Conservation (phyloP, 1,140 invertebrate genomes). For the Atta cephalotes region DNA sequence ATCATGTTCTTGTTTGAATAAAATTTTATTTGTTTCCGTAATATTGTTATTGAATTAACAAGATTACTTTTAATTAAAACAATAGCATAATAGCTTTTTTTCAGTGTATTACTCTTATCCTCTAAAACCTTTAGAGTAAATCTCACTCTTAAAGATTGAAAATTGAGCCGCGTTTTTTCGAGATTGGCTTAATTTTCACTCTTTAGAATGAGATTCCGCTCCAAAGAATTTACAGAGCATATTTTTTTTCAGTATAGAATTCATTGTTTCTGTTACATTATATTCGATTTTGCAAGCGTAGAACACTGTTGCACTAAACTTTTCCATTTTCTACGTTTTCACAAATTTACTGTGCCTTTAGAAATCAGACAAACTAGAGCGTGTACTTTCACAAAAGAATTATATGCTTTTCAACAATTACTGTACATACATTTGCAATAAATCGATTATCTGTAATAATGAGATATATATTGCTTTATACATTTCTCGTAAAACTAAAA, state of each 20-base stretch:
- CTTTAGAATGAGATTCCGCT: too few relatives aligned
- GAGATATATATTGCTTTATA: not conserved
- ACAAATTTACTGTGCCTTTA: not conserved
- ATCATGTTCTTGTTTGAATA: too few relatives aligned
- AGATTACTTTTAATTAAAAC: too few relatives aligned
- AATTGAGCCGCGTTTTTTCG: too few relatives aligned
- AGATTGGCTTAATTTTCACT: too few relatives aligned
- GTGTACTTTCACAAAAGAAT: not conserved
- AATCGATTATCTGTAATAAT: not conserved
- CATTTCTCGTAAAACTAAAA: not conserved
- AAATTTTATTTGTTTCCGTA: too few relatives aligned
- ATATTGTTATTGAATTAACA: too few relatives aligned
- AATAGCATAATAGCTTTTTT: too few relatives aligned
- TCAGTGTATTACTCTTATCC: too few relatives aligned
- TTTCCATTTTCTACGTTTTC: conserved; percentile 4
- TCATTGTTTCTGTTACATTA: conserved; percentile 1
- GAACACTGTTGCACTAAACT: not conserved
- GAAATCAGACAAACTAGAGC: not conserved
- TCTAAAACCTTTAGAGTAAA: too few relatives aligned
- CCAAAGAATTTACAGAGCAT: too few relatives aligned
- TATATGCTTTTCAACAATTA: not conserved
- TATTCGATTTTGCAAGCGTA: not conserved
- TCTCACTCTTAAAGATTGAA: too few relatives aligned
- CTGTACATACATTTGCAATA: not conserved
- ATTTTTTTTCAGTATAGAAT: not conserved